Conservation (phyloP, 2,888 invertebrate genomes). For the Nomada ferruginata region DNA sequence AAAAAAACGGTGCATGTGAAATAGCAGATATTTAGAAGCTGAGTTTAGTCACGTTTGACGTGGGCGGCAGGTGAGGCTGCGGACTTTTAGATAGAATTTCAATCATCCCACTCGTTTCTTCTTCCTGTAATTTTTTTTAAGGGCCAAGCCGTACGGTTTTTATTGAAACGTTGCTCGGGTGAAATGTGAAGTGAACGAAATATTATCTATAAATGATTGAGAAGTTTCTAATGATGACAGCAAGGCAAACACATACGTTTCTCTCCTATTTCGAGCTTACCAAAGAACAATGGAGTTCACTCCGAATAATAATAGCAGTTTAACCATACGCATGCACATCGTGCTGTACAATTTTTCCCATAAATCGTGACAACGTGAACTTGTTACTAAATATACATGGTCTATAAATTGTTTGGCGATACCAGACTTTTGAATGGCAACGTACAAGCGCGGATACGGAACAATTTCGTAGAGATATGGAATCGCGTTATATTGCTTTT, state of each 20-base stretch:
- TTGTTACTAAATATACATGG: neutral
- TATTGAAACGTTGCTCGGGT: too few species aligned
- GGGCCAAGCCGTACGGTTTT: too few species aligned
- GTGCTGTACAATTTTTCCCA: neutral
- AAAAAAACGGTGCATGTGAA: constrained; percentile 2
- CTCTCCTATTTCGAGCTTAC: too few species aligned
- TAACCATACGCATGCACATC: neutral
- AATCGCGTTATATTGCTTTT: constrained; percentile 28
- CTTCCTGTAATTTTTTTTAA: neutral
- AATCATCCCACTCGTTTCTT: constrained; percentile 9
- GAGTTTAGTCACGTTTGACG: constrained; percentile 40
- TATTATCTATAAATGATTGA: too few species aligned
- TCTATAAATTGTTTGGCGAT: neutral
- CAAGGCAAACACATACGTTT: too few species aligned
- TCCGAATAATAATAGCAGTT: neutral
- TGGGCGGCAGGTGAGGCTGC: neutral
- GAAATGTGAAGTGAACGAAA: too few species aligned
- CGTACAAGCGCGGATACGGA: neutral
- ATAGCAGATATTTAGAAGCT: constrained; percentile 12
- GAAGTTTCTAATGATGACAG: too few species aligned
- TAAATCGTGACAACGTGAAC: neutral
- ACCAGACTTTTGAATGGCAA: neutral
- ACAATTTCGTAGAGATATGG: constrained; percentile 20
- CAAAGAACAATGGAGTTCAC: too few species aligned
- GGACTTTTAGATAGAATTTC: neutral